These are phyloP conservation scores for Drosophila nr. fundita DNA, from an alignment of 2,888 invertebrate genomes.

Conservation along the genomic window DNA sequence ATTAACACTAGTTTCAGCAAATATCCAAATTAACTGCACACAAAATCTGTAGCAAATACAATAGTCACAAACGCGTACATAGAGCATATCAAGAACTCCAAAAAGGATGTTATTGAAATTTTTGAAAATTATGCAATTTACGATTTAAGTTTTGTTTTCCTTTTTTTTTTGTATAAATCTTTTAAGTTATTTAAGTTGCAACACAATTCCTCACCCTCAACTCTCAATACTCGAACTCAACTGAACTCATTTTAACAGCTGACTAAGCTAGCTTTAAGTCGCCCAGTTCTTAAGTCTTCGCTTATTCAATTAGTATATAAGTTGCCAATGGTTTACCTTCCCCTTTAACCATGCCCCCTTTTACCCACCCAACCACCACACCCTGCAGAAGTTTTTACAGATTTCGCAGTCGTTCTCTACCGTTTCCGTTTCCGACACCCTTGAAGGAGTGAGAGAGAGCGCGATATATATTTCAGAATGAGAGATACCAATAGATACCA, in stretches of 20 bases:
- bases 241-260: constrained; percentile 34
- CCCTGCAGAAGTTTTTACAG: constrained; percentile 5
- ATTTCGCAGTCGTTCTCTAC: constrained; percentile 28
- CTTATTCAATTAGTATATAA: constrained; percentile 33
- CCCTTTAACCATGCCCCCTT: background rate
- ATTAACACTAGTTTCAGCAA: constrained; percentile 48
- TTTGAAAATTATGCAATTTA: constrained; percentile 4
- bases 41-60: constrained; percentile 58
- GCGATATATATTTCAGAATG: constrained; percentile 9
- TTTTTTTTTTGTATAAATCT: background rate
- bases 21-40: constrained; percentile 68
- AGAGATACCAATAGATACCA: background rate
- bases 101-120: constrained; percentile 14
- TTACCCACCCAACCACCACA: background rate
- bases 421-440: constrained; percentile 6
- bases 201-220: constrained; percentile 21
- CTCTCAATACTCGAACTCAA: constrained; percentile 17
- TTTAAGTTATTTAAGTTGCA: constrained; percentile 35
- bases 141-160: constrained; percentile 25
- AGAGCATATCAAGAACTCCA: constrained; percentile 13
- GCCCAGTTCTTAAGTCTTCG: constrained; percentile 20
- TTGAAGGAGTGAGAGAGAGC: constrained; percentile 4
- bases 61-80: constrained; percentile 28
- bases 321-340: constrained; percentile 21
- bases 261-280: constrained; percentile 52